Percentiles rank a stretch among this genome's conserved stretches.
These are phyloP conservation scores for Danio jaintianensis DNA, from an alignment of 2,797 vertebrate species.

Conservation along the genomic window DNA sequence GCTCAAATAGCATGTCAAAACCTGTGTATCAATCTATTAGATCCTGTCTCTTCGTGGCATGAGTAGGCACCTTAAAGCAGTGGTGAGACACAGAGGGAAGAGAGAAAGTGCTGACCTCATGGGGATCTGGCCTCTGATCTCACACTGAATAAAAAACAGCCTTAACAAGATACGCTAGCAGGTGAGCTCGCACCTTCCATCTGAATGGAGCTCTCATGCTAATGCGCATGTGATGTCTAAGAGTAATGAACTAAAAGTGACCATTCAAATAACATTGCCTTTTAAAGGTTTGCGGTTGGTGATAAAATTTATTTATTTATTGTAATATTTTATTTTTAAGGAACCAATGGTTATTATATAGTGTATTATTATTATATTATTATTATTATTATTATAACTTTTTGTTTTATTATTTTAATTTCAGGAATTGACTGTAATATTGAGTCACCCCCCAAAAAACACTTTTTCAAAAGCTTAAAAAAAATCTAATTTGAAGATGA, in stretches of 20 bases:
- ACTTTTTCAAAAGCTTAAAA: too few relatives aligned
- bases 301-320: neutral
- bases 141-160: constrained; percentile 53
- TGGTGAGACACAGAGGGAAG: constrained; percentile 56
- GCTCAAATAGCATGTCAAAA: constrained; percentile 95
- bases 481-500: too few relatives aligned
- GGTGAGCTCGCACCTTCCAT: constrained; percentile 51
- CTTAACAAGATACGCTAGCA: constrained; percentile 58
- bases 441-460: too few relatives aligned
- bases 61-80: constrained; percentile 84
- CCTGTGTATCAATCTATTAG: constrained; percentile 92
- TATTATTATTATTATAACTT: too few relatives aligned
- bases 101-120: constrained; percentile 82
- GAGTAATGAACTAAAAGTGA: constrained; percentile 42
- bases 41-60: constrained; percentile 83
- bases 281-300: neutral
- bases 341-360: neutral
- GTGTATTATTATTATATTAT: too few relatives aligned
- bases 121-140: constrained; percentile 79
- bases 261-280: neutral
- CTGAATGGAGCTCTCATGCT: constrained; percentile 44
- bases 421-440: too few relatives aligned
- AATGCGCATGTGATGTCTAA: constrained; percentile 39
- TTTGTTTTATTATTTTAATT: too few relatives aligned
- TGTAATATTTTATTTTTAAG: neutral